These are phyloP conservation scores for Frieseomelitta varia DNA, from an alignment of 1,140 invertebrate species.

Conservation along the genomic window DNA sequence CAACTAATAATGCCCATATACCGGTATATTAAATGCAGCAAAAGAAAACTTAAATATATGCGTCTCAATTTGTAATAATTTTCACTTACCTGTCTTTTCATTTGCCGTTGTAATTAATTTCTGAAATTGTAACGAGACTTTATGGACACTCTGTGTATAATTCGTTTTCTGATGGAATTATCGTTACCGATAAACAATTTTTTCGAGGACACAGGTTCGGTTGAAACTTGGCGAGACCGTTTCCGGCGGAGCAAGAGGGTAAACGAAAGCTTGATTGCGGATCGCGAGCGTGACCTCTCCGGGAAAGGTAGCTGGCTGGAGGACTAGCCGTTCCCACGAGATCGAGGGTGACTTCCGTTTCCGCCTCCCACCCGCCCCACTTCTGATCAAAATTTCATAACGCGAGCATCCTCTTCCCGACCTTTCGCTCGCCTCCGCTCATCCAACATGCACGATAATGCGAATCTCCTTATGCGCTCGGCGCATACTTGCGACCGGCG, in stretches of 20 bases:
- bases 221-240: background rate
- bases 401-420: conserved; percentile 24
- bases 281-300: background rate
- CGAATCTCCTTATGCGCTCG: conserved; percentile 70
- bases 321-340: conserved; percentile 2
- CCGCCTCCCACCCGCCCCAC: conserved; percentile 36
- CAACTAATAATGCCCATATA: too few relatives aligned
- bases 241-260: background rate
- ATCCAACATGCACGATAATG: conserved; percentile 73
- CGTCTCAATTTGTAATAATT: too few relatives aligned
- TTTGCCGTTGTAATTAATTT: too few relatives aligned
- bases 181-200: too few relatives aligned
- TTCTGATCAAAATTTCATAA: conserved; percentile 72
- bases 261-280: background rate
- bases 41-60: too few relatives aligned
- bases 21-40: too few relatives aligned
- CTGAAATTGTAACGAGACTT: too few relatives aligned
- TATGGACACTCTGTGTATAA: too few relatives aligned
- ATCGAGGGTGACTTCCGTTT: conserved; percentile 47
- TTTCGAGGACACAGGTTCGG: too few relatives aligned
- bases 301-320: conserved; percentile 7
- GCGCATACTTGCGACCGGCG: conserved; percentile 55
- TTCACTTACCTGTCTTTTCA: too few relatives aligned
- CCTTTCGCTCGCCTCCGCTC: conserved; percentile 36
- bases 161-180: too few relatives aligned